phyloP scores from a whole-genome alignment of 2,888 invertebrate species.

The Colletes collaris region DNA sequence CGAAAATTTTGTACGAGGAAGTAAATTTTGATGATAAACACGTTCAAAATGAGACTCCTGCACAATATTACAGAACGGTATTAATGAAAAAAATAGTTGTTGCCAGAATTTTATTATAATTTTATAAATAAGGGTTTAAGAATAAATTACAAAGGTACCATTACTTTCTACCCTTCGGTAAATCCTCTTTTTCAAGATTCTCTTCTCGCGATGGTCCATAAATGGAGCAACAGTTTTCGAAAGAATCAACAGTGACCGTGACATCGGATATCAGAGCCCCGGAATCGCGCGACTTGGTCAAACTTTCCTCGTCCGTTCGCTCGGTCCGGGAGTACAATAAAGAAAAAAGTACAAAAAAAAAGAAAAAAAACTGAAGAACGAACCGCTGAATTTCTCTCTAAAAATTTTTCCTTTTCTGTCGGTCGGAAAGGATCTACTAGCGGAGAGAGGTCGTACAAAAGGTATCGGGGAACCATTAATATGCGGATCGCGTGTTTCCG shows the following conservation, averaged over 20 bases:
- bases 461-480: constrained; percentile 64
- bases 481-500: constrained; percentile 59
- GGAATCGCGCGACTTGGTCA: constrained; percentile 1
- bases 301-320: neutral
- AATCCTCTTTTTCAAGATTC: too few species aligned
- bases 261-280: too few species aligned
- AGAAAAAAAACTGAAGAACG: neutral
- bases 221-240: neutral
- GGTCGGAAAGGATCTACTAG: constrained; percentile 8
- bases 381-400: constrained; percentile 38
- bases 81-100: too few species aligned
- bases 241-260: neutral
- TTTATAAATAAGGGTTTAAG: too few species aligned
- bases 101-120: too few species aligned
- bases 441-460: constrained; percentile 28
- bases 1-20: too few species aligned
- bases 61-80: too few species aligned
- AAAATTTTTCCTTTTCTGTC: constrained; percentile 28
- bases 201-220: neutral
- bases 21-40: too few species aligned
- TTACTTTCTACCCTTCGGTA: too few species aligned
- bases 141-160: too few species aligned
- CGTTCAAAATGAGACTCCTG: too few species aligned
- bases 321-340: neutral
- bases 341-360: neutral